phyloP scores from a whole-genome alignment of 2,888 invertebrate genomes.

The Xylocampa areola region DNA sequence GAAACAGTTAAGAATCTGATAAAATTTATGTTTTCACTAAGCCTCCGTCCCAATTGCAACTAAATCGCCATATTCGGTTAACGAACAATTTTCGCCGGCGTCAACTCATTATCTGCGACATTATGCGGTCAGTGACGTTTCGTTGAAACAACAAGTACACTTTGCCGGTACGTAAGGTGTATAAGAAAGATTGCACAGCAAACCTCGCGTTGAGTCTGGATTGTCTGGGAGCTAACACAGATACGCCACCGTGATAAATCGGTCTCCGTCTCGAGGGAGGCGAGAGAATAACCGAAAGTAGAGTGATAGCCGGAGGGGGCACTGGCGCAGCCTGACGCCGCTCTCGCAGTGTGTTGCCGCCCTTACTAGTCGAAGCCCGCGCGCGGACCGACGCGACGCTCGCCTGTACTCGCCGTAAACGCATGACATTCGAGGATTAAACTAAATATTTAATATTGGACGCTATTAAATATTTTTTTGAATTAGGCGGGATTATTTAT shows the following conservation, averaged over 20 bases:
- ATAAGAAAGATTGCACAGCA: constrained; percentile 67
- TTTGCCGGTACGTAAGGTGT: constrained; percentile 52
- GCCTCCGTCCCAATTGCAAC: constrained; percentile 55
- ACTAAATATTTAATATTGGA: constrained; percentile 51
- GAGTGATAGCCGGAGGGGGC: constrained; percentile 84
- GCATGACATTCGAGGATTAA: constrained; percentile 59
- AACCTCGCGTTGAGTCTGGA: constrained; percentile 66
- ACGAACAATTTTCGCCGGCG: constrained; percentile 60
- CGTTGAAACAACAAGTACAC: constrained; percentile 46
- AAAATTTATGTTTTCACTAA: constrained; percentile 60
- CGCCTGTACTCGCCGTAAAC: constrained; percentile 50
- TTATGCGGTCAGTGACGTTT: constrained; percentile 74
- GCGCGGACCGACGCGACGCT: constrained; percentile 68
- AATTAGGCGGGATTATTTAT: constrained; percentile 53
- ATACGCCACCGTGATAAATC: constrained; percentile 82
- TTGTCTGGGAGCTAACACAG: constrained; percentile 71
- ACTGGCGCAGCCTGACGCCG: constrained; percentile 70
- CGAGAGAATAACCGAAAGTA: constrained; percentile 84
- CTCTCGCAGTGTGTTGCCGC: constrained; percentile 81
- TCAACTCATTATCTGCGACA: constrained; percentile 67
- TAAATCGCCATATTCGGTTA: constrained; percentile 63
- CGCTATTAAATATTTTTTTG: constrained; percentile 13
- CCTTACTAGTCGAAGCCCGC: constrained; percentile 78
- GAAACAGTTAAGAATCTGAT: constrained; percentile 58
- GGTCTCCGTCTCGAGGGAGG: constrained; percentile 81